Base-by-base conservation (phyloP, 2,113 vertebrate species). In the Erythrocercus mccallii region DNA sequence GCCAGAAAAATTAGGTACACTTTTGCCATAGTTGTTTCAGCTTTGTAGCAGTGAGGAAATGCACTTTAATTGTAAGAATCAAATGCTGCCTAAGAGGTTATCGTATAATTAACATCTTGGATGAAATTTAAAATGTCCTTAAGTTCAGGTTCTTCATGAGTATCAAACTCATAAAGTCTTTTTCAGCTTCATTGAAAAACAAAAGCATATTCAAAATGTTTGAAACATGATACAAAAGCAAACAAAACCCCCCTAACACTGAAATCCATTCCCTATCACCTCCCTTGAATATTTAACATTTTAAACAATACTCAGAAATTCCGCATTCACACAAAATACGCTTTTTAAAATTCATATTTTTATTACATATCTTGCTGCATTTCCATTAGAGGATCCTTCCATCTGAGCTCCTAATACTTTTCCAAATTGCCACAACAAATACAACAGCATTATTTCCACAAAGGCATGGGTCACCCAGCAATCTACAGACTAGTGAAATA, bases 171-270 rank as follows among this genome's bases (percentile, higher is more conserved):
- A 47, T 19, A 13, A 64, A 69, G 6, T 11, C 8, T 10, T 22
- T 70, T 70, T 51, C 60, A 61, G 7, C 61, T 82, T n/a, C 1
- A 1, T 3, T 64, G n/a, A 25, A 54, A 82, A 73, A 68, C 27
- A 58, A 65, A 83, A 61, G 10, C 27, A 38, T 21, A 38, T 57
- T 71, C 6, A 84, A 62, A 76, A 38, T 12, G 5, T 53, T 57
- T 62, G 11, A 90, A 76, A 83, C 30, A 48, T 15, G 8, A 47
- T 35, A 56, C 11, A 70, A 66, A 88, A 47, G 1, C 22, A 80
- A 54, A 27, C 7, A 33, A 70, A 37, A 10, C 33, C 13, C 0
- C 2, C 2, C 0, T 30, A 24, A 51, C 23, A n/a, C 13, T 6
- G 3, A 47, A 87, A 77, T 57, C 13, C 8, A 44, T 28, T 61